phyloP scores from a whole-genome alignment of 92 coral and sea anemone species.

The Virgularia gustaviana region DNA sequence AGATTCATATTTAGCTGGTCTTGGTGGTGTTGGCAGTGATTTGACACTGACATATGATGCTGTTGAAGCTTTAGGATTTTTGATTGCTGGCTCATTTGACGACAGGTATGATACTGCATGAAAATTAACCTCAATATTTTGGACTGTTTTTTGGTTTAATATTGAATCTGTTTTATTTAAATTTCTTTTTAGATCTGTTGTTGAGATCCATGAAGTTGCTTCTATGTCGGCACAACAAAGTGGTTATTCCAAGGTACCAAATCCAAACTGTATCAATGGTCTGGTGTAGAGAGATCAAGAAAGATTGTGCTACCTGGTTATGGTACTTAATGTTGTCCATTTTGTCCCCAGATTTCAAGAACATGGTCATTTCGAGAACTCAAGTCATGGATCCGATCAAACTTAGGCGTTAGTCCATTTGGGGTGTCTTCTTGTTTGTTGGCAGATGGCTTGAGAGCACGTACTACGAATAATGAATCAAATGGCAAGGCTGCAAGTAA shows the following conservation, averaged over 20 bases:
- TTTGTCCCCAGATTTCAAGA: constrained; percentile 60
- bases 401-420: constrained; percentile 77
- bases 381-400: constrained; percentile 87
- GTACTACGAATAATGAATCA: constrained; percentile 7
- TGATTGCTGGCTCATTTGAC: constrained; percentile 73
- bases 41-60: constrained; percentile 83
- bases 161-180: neutral
- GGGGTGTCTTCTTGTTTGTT: constrained; percentile 87
- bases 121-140: neutral
- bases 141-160: neutral
- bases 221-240: constrained; percentile 70
- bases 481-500: constrained; percentile 22
- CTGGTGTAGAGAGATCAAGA: neutral
- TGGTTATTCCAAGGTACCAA: constrained; percentile 94
- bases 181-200: constrained; percentile 57
- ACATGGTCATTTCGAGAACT: constrained; percentile 84
- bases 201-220: constrained; percentile 71
- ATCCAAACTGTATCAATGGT: neutral
- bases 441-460: constrained; percentile 20
- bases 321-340: no score
- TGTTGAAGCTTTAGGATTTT: constrained; percentile 85
- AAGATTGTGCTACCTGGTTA: neutral
- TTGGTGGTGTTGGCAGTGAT: constrained; percentile 68
- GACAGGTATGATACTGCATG: constrained; percentile 51
- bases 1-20: constrained; percentile 44